A percentile compares a stretch with the other conserved stretches of the same genome.
Evolutionary conservation across 2,113 vertebrate genomes (phyloP).

Genomic region (Suncus etruscus): DNA sequence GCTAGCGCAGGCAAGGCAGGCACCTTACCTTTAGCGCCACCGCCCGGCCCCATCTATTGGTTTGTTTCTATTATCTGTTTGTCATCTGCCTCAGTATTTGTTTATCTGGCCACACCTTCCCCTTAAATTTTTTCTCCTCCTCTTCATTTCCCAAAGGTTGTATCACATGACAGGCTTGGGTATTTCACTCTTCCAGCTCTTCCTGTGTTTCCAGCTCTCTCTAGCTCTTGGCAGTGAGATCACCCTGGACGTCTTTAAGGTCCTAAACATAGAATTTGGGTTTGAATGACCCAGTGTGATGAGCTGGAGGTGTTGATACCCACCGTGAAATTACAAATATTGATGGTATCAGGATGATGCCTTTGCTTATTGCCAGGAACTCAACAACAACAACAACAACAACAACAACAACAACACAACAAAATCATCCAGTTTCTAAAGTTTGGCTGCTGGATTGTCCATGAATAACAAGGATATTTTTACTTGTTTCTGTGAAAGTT

Average conservation of each 20-base stretch:
- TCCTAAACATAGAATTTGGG: neutral
- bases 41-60: too few relatives aligned
- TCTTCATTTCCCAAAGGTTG: neutral
- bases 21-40: too few relatives aligned
- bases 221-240: neutral
- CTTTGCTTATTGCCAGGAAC: neutral
- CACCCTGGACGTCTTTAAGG: conserved; percentile 7
- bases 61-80: too few relatives aligned
- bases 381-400: neutral
- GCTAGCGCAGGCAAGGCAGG: too few relatives aligned
- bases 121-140: neutral
- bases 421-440: neutral
- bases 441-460: neutral
- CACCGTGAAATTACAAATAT: too few relatives aligned
- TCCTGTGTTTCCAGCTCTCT: neutral
- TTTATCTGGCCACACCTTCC: neutral
- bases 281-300: neutral
- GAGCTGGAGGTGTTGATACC: too few relatives aligned
- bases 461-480: neutral
- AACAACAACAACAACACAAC: neutral
- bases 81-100: neutral
- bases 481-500: neutral
- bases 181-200: neutral
- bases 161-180: neutral
- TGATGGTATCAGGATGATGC: too few relatives aligned